Percentiles rank a stretch among this genome's conserved stretches.
phyloP scores from a whole-genome alignment of 2,888 invertebrate species.

The Auanema freiburgensis region DNA sequence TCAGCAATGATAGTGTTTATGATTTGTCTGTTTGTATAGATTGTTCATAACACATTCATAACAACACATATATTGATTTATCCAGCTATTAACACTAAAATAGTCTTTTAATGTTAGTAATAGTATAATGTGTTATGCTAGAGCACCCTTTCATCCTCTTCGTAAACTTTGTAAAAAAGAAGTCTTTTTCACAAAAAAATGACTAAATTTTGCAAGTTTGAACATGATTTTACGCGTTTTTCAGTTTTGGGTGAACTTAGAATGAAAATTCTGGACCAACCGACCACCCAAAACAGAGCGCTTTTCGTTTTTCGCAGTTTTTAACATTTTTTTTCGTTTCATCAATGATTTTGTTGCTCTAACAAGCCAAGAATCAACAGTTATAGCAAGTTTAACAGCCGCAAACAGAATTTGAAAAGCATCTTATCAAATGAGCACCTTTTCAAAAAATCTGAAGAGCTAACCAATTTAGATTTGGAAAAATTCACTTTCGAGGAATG shows the following conservation, averaged over 20 bases:
- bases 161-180: slow-evolving; percentile 9
- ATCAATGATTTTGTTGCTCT: slow-evolving; percentile 20
- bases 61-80: too few species aligned
- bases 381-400: slow-evolving; percentile 22
- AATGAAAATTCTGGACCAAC: slow-evolving; percentile 14
- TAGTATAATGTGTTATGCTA: slow-evolving; percentile 6
- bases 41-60: too few species aligned
- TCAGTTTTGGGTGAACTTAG: slow-evolving; percentile 10
- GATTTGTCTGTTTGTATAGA: too few species aligned
- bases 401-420: too few species aligned
- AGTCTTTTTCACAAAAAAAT: slow-evolving; percentile 12
- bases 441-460: too few species aligned
- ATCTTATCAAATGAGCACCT: too few species aligned
- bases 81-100: too few species aligned
- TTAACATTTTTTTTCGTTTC: slow-evolving; percentile 18
- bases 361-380: slow-evolving; percentile 19
- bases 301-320: slow-evolving; percentile 19
- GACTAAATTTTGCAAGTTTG: slow-evolving; percentile 11
- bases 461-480: too few species aligned
- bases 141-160: slow-evolving; percentile 17
- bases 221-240: slow-evolving; percentile 14
- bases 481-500: too few species aligned
- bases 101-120: too few species aligned
- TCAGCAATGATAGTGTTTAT: too few species aligned
- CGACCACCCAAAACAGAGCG: slow-evolving; percentile 20